These are phyloP conservation scores for Thunnus albacares DNA, from an alignment of 2,797 vertebrate genomes.

Conservation along the genomic window DNA sequence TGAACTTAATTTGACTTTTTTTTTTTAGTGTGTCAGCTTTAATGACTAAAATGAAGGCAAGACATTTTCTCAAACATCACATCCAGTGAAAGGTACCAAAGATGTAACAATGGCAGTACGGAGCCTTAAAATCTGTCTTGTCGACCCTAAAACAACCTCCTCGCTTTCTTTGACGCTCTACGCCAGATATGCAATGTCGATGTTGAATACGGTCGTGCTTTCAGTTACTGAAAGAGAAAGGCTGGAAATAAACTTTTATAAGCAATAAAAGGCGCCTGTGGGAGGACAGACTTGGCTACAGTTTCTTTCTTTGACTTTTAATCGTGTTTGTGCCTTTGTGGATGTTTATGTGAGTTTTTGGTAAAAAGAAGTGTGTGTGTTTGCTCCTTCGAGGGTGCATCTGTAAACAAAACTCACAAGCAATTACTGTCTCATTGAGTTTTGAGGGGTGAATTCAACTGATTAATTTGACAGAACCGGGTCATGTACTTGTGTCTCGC, in stretches of 20 bases:
- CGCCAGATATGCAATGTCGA: constrained; percentile 1
- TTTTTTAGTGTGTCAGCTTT: too few species aligned
- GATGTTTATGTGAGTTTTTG: not conserved
- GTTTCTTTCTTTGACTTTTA: too few species aligned
- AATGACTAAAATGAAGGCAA: too few species aligned
- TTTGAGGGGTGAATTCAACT: not conserved
- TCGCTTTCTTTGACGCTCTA: not conserved
- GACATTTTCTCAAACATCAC: too few species aligned
- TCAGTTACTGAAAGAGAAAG: not conserved
- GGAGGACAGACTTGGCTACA: not conserved
- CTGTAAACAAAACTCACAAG: not conserved
- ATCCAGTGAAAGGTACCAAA: not conserved
- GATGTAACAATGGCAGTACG: not conserved
- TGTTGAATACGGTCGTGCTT: not conserved
- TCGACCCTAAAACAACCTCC: not conserved
- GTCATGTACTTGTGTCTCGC: too few species aligned
- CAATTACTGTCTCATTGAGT: not conserved
- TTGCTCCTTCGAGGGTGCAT: not conserved
- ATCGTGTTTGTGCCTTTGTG: not conserved
- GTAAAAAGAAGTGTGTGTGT: too few species aligned
- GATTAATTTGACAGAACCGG: not conserved
- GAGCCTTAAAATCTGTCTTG: constrained; percentile 5
- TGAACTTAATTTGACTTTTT: too few species aligned
- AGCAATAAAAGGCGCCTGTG: not conserved
- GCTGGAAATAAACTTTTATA: constrained; percentile 12